Evolutionary conservation across 2,888 invertebrate genomes (phyloP), one percentile per base, ranked within the genome.

Genomic region (Graphium colonna): DNA sequence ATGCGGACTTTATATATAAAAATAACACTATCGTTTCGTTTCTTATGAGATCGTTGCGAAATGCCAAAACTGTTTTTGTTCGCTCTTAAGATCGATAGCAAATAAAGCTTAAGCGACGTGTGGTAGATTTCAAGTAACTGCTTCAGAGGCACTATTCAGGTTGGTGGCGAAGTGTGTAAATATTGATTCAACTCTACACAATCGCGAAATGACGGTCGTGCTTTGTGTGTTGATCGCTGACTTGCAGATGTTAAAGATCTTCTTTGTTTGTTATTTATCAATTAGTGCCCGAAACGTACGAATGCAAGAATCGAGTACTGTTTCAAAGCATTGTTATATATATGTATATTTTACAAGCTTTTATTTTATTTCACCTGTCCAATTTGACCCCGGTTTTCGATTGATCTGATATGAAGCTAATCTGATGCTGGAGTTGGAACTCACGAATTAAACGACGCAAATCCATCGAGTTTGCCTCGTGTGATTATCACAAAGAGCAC

Each of bases 151-250:
- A 68, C 71, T 68, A 69, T 64, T 66, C 64, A 74, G 72, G 72
- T 75, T 69, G 64, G 52, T 63, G 66, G 62, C 56, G 51, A 49
- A 45, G 51, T 52, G 57, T 47, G 56, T 45, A 64, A 67, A 83
- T 79, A 82, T 82, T 82, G 75, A 73, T 73, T 62, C 55, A 58
- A 63, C 62, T 70, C 65, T 58, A 52, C 55, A 61, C 58, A 46
- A 49, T 60, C 56, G 60, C 57, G 44, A 59, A 61, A 59, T 60
- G 55, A 61, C 58, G 58, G 60, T 58, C 41, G 49, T 53, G 39
- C 52, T 56, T 36, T 36, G 36, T 55, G 12, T n/a, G 33, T 47
- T 33, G 45, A 41, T 12, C 12, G 28, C 13, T 2, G 15, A 40
- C 13, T 28, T 45, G 13, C 10, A 18, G 21, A 10, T 21, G 9